Base-by-base conservation (phyloP, 2,797 vertebrate species). In the Aselliscus stoliczkanus region DNA sequence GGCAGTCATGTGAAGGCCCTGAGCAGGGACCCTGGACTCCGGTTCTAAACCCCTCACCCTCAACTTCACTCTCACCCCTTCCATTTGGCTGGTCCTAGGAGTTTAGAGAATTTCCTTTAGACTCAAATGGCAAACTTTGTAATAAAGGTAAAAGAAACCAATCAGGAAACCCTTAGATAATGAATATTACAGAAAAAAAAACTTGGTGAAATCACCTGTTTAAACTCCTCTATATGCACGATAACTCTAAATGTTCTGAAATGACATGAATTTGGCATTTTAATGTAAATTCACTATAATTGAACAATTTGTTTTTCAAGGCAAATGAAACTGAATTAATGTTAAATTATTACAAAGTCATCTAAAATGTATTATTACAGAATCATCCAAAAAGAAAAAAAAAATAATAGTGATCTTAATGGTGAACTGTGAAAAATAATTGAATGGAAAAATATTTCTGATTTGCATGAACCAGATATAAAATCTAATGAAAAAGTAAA, bases 341-440 rank as follows among this genome's bases (percentile, higher is more conserved):
- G 5, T 47, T 92, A 82, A 83, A 69, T 86, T 47, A 81, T n/a
- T 67, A 47, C 42, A 83, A 44, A 34, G 3, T 29, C 47, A 62
- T 72, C 20, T 81, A 52, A 80, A 93, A 90, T 37, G 31, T 76
- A 34, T 91, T 86, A 47, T 72, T 80, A 54, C 17, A 85, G 44
- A 93, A 93, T 58, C 62, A 70, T 25, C 47, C 39, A 56, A 95
- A 93, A 90, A 39, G 73, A 27, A 85, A 89, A 88, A n/a, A 29
- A 83, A 79, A 76, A 73, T 5, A 54, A 54, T 18, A 54, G 4
- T 50, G 47, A 14, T 50, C 47, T 60, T 47, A 90, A 52, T n/a
- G 64, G 62, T 70, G 23, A 13, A 70, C 9, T 70, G 47, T 21
- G 34, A 95, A 91, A 90, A 76, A 25, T 62, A 44, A 88, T 20